A percentile compares a stretch with the other conserved stretches of the same genome.
These are phyloP conservation scores for Tachysurus vachellii DNA, from an alignment of 2,113 vertebrate species.

Conservation along the genomic window DNA sequence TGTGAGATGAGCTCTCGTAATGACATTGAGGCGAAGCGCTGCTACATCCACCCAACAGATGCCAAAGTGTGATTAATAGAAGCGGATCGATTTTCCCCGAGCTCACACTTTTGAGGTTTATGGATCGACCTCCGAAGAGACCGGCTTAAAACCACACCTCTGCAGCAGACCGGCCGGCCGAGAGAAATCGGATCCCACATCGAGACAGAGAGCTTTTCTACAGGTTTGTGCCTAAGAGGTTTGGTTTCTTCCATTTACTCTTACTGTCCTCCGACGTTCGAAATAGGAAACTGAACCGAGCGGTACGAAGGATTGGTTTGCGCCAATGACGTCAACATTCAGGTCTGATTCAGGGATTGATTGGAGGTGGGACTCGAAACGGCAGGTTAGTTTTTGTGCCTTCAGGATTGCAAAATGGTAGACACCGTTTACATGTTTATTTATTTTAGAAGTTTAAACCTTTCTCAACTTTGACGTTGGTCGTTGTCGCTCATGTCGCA, in stretches of 20 bases:
- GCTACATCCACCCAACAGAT: constrained; percentile 56
- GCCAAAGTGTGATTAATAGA: constrained; percentile 57
- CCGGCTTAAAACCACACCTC: constrained; percentile 27
- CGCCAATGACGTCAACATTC: not conserved
- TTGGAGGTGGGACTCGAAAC: not conserved
- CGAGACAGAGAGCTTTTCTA: constrained; percentile 3
- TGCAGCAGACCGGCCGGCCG: constrained; percentile 27
- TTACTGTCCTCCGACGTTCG: not conserved
- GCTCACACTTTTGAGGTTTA: constrained; percentile 51
- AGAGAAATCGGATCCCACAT: constrained; percentile 40
- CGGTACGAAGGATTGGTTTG: not conserved
- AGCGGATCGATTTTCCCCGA: constrained; percentile 50
- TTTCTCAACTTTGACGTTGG: not conserved
- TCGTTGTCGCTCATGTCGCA: not conserved
- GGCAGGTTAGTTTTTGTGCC: not conserved
- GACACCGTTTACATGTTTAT: not conserved
- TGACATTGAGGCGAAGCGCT: constrained; percentile 67
- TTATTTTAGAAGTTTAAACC: not conserved
- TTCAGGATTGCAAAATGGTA: not conserved
- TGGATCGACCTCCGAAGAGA: constrained; percentile 51
- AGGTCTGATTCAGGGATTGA: not conserved
- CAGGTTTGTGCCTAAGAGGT: constrained; percentile 2
- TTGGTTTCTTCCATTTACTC: not conserved
- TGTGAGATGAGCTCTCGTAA: constrained; percentile 69
- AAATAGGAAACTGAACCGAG: not conserved